phyloP scores from a whole-genome alignment of 2,797 vertebrate genomes.

The Phalloptychus januarius region DNA sequence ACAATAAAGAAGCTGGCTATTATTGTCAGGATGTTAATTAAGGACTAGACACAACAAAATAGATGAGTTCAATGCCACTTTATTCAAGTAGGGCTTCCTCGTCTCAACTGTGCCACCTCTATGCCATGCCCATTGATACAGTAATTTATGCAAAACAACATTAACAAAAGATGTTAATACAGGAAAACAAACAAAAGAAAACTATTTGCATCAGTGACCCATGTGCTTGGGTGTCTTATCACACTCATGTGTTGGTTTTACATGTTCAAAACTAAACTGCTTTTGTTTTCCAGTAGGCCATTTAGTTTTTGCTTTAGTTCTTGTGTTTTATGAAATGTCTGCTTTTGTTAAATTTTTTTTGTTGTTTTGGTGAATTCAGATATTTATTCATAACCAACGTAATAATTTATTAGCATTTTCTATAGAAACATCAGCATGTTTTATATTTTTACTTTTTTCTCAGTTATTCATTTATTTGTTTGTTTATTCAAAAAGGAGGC shows the following conservation, averaged over 20 bases:
- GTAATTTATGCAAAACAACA: not conserved
- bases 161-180: not conserved
- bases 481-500: not conserved
- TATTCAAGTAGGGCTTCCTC: not conserved
- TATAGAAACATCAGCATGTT: not conserved
- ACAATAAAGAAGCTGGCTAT: not conserved
- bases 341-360: not conserved
- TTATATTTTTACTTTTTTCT: not conserved
- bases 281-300: not conserved
- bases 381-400: not conserved
- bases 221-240: not conserved
- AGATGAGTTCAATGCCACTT: not conserved
- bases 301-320: not conserved
- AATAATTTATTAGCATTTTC: not conserved
- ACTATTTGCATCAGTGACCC: not conserved
- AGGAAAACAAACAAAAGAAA: not conserved
- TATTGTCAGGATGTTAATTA: not conserved
- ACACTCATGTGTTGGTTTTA: not conserved
- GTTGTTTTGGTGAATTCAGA: not conserved
- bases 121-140: not conserved
- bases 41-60: not conserved
- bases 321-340: not conserved
- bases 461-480: not conserved
- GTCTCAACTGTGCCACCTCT: not conserved
- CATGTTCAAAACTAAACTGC: too few relatives aligned